phyloP scores from a whole-genome alignment of 2,797 vertebrate species.

The Zalophus californianus region DNA sequence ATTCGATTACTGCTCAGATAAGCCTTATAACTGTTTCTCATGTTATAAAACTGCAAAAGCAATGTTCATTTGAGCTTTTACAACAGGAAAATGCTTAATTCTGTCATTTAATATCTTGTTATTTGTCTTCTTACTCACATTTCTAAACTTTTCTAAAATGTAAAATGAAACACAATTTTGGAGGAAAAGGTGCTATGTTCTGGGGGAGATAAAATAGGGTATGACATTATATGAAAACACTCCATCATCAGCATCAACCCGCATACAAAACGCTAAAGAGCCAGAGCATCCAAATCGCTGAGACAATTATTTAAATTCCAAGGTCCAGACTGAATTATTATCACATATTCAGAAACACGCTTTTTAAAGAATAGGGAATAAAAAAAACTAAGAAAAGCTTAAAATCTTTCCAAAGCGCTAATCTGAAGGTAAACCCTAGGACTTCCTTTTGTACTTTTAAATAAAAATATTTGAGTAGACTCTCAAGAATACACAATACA shows the following conservation, averaged over 20 bases:
- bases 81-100: conserved; percentile 81
- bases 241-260: conserved; percentile 49
- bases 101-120: conserved; percentile 75
- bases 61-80: conserved; percentile 74
- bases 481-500: conserved; percentile 55
- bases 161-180: background rate
- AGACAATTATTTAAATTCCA: conserved; percentile 58
- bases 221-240: conserved; percentile 73
- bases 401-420: conserved; percentile 15
- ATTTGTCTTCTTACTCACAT: conserved; percentile 49
- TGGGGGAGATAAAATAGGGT: background rate
- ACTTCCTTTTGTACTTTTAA: conserved; percentile 64
- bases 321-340: conserved; percentile 71
- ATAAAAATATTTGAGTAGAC: conserved; percentile 58
- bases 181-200: background rate
- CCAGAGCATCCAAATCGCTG: conserved; percentile 41
- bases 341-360: conserved; percentile 64
- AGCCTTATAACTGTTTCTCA: conserved; percentile 77
- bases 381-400: background rate
- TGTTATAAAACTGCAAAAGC: conserved; percentile 80
- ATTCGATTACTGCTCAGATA: conserved; percentile 80
- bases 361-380: conserved; percentile 67
- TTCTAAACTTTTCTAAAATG: conserved; percentile 64
- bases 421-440: background rate
- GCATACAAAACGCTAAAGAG: conserved; percentile 53